Base-by-base conservation (phyloP, 2,113 vertebrate genomes). In the Choloepus hoffmanni region DNA sequence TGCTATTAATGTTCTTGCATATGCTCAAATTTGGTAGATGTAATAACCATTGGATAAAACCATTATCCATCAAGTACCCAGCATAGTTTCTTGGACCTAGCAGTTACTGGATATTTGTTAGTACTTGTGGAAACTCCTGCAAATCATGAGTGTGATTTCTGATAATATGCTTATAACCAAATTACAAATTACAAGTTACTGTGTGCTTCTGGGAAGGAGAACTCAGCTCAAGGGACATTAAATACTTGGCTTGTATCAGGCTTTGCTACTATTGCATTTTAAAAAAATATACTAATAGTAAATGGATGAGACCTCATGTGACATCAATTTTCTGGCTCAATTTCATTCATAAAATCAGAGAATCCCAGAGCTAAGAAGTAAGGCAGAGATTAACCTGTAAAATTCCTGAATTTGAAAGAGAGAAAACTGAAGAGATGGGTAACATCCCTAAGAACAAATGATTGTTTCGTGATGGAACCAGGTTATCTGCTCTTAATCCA, bases 341-440 rank as follows among this genome's bases (percentile, higher is more conserved):
- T 90, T 95, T 94, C 18, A 78, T 70, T 89, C 84, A 30, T 73
- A 78, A 43, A 79, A 30, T 63, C 33, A 67, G 70, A 65, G 40
- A 94, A 76, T 72, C 26, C 40, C 23, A 92, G 58, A 76, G 63
- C 16, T 65, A 77, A 24, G 13, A 83, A 9, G 14, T 40, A 95
- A 92, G 40, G 53, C 74, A 67, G 43, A 91, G 43, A 50, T 50
- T 45, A 77, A 40, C 5, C 55, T 68, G n/a, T 85, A 79, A 74
- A 87, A 74, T 87, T 53, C 65, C 43, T 74, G 24, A 87, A 73
- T 90, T 55, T 79, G 16, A 68, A 92, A 92, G 68, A 55, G 48
- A 93, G 43, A 81, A 89, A 43, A 55, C 3, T 63, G 5, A 83
- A 93, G 5, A 28, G 3, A 5, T 60, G 67, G 12, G 7, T 28